These are phyloP conservation scores for Carposina sasakii DNA, from an alignment of 1,140 invertebrate species.

Conservation along the genomic window DNA sequence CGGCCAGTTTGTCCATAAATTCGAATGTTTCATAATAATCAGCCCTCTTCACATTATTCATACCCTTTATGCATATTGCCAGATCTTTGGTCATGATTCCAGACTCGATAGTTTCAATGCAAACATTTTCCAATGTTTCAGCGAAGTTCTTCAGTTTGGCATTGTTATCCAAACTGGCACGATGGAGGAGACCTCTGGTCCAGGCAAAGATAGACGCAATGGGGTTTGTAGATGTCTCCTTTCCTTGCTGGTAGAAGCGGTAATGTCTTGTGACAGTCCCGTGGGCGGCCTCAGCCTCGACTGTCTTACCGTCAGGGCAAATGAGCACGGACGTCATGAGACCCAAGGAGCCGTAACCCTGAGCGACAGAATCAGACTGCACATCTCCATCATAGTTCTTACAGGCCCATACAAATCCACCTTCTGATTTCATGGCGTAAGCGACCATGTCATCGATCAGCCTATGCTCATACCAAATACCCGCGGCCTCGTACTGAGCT, in stretches of 20 bases:
- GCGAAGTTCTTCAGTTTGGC: constrained; percentile 83
- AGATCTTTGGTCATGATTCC: constrained; percentile 99
- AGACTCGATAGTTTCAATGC: constrained; percentile 94
- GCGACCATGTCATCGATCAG: constrained; percentile 99
- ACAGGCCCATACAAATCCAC: constrained; percentile 99
- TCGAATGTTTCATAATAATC: constrained; percentile 99
- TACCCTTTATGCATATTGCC: constrained; percentile 97
- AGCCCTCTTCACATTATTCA: constrained; percentile 83
- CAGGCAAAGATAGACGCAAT: constrained; percentile 99
- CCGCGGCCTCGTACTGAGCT: constrained; percentile 84
- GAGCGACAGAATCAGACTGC: constrained; percentile 97
- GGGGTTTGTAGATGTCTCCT: constrained; percentile 98
- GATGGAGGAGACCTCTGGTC: constrained; percentile 92
- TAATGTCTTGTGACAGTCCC: constrained; percentile 98
- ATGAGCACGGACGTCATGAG: constrained; percentile 97
- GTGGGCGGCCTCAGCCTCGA: constrained; percentile 98
- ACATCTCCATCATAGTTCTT: constrained; percentile 99
- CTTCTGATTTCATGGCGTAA: constrained; percentile 97
- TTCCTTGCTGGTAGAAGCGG: constrained; percentile 93
- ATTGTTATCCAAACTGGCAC: constrained; percentile 95
- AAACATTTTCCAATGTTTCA: constrained; percentile 89
- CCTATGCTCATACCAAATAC: constrained; percentile 97
- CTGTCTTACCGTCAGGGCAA: constrained; percentile 96
- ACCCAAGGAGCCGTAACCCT: constrained; percentile 94
- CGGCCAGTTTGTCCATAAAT: constrained; percentile 96